A percentile compares a stretch with the other conserved stretches of the same genome.
Evolutionary conservation across 2,113 vertebrate genomes (phyloP).

Genomic region (Sceloporus undulatus): DNA sequence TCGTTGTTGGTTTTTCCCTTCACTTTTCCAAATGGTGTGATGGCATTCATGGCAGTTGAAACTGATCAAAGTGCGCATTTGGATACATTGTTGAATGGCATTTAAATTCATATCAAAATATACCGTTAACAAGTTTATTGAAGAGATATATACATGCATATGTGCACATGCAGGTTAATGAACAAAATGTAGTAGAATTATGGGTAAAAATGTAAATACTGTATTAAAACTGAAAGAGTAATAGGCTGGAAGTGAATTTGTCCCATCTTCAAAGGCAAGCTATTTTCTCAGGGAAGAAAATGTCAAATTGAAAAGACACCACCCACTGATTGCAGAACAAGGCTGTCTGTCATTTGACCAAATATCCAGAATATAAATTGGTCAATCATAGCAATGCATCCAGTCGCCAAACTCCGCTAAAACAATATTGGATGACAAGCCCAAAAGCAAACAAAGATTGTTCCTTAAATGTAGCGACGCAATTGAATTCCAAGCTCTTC

Average conservation of each 20-base stretch:
- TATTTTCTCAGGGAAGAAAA: not conserved
- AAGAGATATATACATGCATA: not conserved
- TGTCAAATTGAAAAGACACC: not conserved
- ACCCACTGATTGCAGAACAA: not conserved
- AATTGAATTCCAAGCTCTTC: conserved; percentile 11
- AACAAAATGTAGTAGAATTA: not conserved
- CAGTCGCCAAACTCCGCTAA: not conserved
- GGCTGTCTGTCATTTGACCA: not conserved
- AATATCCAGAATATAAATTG: not conserved
- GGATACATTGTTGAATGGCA: not conserved
- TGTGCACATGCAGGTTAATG: not conserved
- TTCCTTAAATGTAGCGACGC: not conserved
- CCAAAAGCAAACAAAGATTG: too few relatives aligned
- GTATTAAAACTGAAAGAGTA: not conserved
- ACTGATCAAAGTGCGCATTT: not conserved
- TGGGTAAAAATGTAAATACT: not conserved
- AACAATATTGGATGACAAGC: not conserved
- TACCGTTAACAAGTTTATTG: too few relatives aligned
- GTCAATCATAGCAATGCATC: not conserved
- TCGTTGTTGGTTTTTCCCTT: too few relatives aligned
- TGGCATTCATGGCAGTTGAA: not conserved
- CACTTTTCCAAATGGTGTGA: not conserved
- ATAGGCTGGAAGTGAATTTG: not conserved
- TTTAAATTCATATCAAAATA: too few relatives aligned
- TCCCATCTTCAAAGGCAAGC: not conserved